Evolutionary conservation across 2,113 vertebrate genomes (phyloP).

Genomic region (Cyanistes caeruleus): DNA sequence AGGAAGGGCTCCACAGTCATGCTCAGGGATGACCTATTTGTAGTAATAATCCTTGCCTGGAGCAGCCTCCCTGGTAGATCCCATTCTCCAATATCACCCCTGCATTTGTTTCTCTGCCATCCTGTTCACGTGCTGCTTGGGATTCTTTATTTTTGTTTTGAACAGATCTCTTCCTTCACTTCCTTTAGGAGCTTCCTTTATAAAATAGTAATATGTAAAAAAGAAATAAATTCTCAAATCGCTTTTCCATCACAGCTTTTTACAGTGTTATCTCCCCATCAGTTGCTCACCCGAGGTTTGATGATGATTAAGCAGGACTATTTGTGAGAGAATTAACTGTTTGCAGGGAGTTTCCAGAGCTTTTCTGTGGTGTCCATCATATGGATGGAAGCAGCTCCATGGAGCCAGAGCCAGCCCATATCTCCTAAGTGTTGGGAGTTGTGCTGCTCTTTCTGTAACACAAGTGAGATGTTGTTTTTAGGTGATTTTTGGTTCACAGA

Average conservation of each 20-base stretch:
- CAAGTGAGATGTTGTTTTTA: not conserved
- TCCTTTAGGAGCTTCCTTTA: not conserved
- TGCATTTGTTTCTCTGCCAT: not conserved
- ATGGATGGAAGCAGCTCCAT: not conserved
- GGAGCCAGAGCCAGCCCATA: not conserved
- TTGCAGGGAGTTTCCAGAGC: not conserved
- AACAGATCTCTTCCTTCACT: not conserved
- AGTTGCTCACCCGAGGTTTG: not conserved
- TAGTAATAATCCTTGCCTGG: not conserved
- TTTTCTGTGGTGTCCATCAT: not conserved
- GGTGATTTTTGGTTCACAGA: not conserved
- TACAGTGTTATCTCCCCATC: not conserved
- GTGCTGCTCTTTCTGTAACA: not conserved
- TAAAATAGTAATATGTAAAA: not conserved
- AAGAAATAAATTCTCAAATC: accelerated
- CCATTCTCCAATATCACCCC: not conserved
- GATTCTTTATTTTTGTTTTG: not conserved
- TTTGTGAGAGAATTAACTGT: not conserved
- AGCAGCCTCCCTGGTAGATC: not conserved
- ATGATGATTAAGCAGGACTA: not conserved
- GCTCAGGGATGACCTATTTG: slow-evolving; percentile 32
- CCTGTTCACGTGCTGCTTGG: not conserved
- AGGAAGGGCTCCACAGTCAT: not conserved
- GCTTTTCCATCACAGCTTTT: not conserved
- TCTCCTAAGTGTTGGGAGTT: not conserved